A percentile compares a stretch with the other conserved stretches of the same genome.
phyloP scores from a whole-genome alignment of 1,140 invertebrate species.

The Eufriesea mexicana region DNA sequence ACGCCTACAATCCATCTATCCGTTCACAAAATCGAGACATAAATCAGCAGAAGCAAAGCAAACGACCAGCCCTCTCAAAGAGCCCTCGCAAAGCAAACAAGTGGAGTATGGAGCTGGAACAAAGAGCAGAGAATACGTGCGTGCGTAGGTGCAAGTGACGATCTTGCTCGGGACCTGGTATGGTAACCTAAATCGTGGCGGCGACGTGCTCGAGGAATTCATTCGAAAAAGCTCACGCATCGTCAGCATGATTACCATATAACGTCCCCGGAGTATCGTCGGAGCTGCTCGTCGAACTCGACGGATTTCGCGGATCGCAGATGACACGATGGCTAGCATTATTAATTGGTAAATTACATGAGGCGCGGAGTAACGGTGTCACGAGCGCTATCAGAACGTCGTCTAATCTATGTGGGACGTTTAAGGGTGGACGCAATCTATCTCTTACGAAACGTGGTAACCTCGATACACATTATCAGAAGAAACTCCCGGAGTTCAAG shows the following conservation, averaged over 20 bases:
- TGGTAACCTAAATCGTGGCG: not conserved
- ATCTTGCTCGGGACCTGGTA: not conserved
- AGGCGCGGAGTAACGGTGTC: conserved; percentile 27
- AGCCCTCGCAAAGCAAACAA: not conserved
- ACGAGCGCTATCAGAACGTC: conserved; percentile 31
- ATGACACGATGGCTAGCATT: not conserved
- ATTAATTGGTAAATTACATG: conserved; percentile 39
- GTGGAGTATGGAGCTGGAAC: not conserved
- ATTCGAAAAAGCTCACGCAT: too few species aligned
- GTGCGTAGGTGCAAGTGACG: not conserved
- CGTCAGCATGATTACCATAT: not conserved
- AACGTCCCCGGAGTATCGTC: too few species aligned
- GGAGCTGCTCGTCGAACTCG: not conserved
- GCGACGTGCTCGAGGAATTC: not conserved
- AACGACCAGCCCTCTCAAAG: too few species aligned
- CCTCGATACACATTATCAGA: conserved; percentile 65
- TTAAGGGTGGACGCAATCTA: conserved; percentile 60
- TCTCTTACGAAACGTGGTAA: conserved; percentile 68
- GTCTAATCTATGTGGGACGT: conserved; percentile 61
- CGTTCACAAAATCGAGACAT: not conserved
- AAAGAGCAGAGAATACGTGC: not conserved
- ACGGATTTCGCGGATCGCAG: not conserved
- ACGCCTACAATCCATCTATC: too few species aligned
- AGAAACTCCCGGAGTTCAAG: conserved; percentile 59
- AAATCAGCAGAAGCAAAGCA: not conserved